Conservation (phyloP, 2,888 invertebrate species). For the Colletes collaris region DNA sequence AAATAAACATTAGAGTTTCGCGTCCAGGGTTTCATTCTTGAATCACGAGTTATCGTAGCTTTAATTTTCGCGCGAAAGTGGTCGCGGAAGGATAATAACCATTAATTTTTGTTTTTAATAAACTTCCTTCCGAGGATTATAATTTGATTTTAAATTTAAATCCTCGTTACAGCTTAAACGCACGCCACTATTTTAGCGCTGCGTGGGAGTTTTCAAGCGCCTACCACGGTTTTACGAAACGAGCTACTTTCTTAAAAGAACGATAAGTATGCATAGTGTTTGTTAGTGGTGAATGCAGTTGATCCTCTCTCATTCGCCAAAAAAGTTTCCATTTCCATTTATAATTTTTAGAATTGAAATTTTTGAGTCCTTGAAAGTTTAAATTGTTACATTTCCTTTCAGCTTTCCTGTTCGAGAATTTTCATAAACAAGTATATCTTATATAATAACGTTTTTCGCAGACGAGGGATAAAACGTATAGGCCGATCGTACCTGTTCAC, state of each 20-base stretch:
- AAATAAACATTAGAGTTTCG: neutral
- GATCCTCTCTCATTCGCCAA: too few species aligned
- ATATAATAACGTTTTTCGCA: too few species aligned
- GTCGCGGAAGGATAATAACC: neutral
- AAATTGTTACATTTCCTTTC: too few species aligned
- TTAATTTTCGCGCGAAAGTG: neutral
- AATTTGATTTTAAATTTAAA: constrained; percentile 24
- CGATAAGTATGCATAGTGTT: too few species aligned
- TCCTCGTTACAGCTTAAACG: constrained; percentile 3
- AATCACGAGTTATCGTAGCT: neutral
- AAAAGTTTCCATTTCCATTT: too few species aligned
- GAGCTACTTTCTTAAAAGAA: neutral
- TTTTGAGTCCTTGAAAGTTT: too few species aligned
- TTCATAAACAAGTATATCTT: too few species aligned
- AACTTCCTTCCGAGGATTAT: neutral
- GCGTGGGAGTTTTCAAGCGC: neutral
- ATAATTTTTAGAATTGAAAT: too few species aligned
- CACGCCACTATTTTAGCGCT: neutral
- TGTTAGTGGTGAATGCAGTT: too few species aligned
- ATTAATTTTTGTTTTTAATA: constrained; percentile 9
- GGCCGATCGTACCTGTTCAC: too few species aligned
- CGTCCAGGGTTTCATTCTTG: neutral
- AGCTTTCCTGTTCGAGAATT: too few species aligned
- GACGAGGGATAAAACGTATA: too few species aligned
- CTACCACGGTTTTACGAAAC: neutral